Percentiles rank a stretch among this genome's conserved stretches.
Evolutionary conservation across 2,888 invertebrate genomes (phyloP).

Genomic region (Vanessa cardui): DNA sequence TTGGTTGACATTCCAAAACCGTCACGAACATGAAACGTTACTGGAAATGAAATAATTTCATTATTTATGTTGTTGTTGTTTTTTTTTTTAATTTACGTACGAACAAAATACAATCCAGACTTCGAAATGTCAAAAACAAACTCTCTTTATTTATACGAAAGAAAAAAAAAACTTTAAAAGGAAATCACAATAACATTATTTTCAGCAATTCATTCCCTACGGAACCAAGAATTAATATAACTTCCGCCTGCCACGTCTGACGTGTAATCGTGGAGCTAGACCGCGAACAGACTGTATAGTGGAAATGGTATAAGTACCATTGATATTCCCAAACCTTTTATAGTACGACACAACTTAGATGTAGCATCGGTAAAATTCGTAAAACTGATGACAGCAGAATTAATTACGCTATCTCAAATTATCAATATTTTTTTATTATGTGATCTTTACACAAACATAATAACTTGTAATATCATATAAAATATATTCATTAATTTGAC

Average conservation of each 20-base stretch:
- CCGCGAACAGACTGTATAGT: background rate
- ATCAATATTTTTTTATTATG: too few species aligned
- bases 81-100: background rate
- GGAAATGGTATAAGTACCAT: slow-evolving; percentile 10
- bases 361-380: too few species aligned
- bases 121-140: background rate
- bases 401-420: too few species aligned
- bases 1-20: too few species aligned
- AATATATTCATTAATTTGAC: too few species aligned
- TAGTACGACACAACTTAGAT: too few species aligned
- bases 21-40: too few species aligned
- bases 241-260: slow-evolving; percentile 70
- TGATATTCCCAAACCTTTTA: background rate
- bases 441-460: too few species aligned
- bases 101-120: background rate
- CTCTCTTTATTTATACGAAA: slow-evolving; percentile 1
- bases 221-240: slow-evolving; percentile 72
- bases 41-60: too few species aligned
- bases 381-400: too few species aligned
- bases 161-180: slow-evolving; percentile 29
- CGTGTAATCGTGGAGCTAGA: slow-evolving; percentile 48
- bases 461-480: too few species aligned
- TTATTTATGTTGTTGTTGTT: background rate
- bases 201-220: slow-evolving; percentile 63
- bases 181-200: slow-evolving; percentile 54